Evolutionary conservation across 2,888 invertebrate genomes (phyloP), one percentile per base, ranked within the genome.

Genomic region (Lasioglossum morio): DNA sequence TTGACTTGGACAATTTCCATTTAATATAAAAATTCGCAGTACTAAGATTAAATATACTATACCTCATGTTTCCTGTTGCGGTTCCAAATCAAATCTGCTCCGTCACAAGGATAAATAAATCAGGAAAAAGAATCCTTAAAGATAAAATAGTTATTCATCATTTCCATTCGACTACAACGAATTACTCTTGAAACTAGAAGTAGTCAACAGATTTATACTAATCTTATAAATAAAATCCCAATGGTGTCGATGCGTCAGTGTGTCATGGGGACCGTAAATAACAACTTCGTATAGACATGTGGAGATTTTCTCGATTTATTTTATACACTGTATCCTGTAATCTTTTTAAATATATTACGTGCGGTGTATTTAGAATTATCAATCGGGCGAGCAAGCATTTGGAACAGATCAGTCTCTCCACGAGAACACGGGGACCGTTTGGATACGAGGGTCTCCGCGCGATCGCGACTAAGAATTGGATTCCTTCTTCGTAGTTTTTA

Each of bases 291-390:
- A 37, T 43, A 23, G 53, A 74, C 57, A 34, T 83, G 75, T 82
- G 84, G 63, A 79, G 83, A 88, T 84, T 80, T 82, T 79, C 79
- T 86, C 81, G 77, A 81, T 91, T 91, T 91, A 92, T 91, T 91
- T 89, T 84, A 90, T 92, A 92, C 88, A 89, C 88, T 81, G 81
- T 89, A 86, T 87, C 78, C 77, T 81, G 87, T 90, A 89, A 84
- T 69, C 69, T 66, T 82, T 87, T 89, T 88, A 87, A 84, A 88
- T 91, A 89, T 86, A 92, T 86, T 90, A 87, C 77, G 86, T 76
- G 85, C 84, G 85, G 74, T 89, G 87, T 87, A 77, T 86, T 86
- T 86, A 78, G 66, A 85, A 87, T 87, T 87, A 90, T 86, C 78
- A 70, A 72, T 81, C 81, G 83, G 77, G 81, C 73, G 69, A 79